These are phyloP conservation scores for Ornithorhynchus anatinus DNA, from an alignment of 2,113 vertebrate species.

Conservation along the genomic window DNA sequence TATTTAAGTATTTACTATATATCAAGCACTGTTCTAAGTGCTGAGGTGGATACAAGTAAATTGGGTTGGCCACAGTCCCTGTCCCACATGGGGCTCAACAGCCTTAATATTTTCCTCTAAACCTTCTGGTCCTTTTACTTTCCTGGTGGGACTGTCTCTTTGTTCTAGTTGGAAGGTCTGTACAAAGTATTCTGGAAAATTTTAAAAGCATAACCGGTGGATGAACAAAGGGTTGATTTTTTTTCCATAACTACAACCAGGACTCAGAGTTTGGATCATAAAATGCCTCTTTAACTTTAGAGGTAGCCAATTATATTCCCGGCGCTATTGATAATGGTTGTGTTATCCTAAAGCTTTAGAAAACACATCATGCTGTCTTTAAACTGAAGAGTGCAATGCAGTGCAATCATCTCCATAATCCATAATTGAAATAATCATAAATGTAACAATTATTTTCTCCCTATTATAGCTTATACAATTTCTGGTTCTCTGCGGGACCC, in stretches of 20 bases:
- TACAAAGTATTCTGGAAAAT: slow-evolving; percentile 4
- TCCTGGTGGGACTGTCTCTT: slow-evolving; percentile 28
- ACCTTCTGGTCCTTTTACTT: slow-evolving; percentile 8
- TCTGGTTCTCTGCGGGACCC: slow-evolving; percentile 65
- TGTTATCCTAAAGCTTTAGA: slow-evolving; percentile 65
- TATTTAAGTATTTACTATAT: not conserved
- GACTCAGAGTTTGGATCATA: slow-evolving; percentile 52
- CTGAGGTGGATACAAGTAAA: too few species aligned
- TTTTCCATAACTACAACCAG: slow-evolving; percentile 40
- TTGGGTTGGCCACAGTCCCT: too few species aligned
- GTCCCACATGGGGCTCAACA: slow-evolving; percentile 16
- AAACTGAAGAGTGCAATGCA: slow-evolving; percentile 54
- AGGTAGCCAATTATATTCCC: slow-evolving; percentile 53
- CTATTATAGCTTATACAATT: slow-evolving; percentile 61
- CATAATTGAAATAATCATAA: slow-evolving; percentile 66
- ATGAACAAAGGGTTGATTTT: slow-evolving; percentile 49
- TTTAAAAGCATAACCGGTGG: slow-evolving; percentile 45
- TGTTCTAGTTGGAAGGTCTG: slow-evolving; percentile 14
- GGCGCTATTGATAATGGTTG: slow-evolving; percentile 57
- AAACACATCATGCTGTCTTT: slow-evolving; percentile 57
- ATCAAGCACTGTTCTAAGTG: not conserved
- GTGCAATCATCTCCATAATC: slow-evolving; percentile 53
- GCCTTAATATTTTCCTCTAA: slow-evolving; percentile 3
- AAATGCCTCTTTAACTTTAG: slow-evolving; percentile 48
- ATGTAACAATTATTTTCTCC: slow-evolving; percentile 63